Conservation (phyloP, 2,797 vertebrate genomes). For the Sphenodon punctatus region DNA sequence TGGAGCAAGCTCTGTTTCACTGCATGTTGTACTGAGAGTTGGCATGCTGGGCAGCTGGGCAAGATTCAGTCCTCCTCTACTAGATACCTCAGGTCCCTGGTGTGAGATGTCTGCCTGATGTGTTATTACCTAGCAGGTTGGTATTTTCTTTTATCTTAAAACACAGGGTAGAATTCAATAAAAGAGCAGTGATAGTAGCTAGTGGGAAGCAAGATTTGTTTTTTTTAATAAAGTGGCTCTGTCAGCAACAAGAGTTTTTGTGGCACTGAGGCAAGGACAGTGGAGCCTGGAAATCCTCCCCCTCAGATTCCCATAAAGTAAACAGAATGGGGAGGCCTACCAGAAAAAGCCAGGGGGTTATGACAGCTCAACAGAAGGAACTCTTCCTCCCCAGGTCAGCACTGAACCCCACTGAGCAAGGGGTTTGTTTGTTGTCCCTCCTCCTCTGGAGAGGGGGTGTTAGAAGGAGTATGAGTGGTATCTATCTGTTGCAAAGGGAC, state of each 20-base stretch:
- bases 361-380: background rate
- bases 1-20: background rate
- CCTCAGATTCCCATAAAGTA: background rate
- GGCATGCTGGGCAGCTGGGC: background rate
- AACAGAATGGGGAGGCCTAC: background rate
- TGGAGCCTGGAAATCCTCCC: background rate
- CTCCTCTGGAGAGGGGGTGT: too few species aligned
- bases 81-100: background rate
- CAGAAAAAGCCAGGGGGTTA: background rate
- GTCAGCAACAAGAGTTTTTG: background rate
- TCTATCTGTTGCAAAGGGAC: too few species aligned
- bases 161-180: background rate
- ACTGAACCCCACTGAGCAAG: too few species aligned
- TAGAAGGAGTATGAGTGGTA: too few species aligned
- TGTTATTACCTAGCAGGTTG: fast-evolving
- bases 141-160: background rate
- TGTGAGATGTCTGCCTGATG: background rate
- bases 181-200: background rate
- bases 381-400: too few species aligned
- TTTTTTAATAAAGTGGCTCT: background rate
- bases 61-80: background rate
- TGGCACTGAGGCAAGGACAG: background rate
- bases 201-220: background rate
- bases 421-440: too few species aligned
- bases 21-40: background rate